Percentiles rank a stretch among this genome's conserved stretches.
Evolutionary conservation across 2,797 vertebrate genomes (phyloP).

Genomic region (Intellagama lesueurii): DNA sequence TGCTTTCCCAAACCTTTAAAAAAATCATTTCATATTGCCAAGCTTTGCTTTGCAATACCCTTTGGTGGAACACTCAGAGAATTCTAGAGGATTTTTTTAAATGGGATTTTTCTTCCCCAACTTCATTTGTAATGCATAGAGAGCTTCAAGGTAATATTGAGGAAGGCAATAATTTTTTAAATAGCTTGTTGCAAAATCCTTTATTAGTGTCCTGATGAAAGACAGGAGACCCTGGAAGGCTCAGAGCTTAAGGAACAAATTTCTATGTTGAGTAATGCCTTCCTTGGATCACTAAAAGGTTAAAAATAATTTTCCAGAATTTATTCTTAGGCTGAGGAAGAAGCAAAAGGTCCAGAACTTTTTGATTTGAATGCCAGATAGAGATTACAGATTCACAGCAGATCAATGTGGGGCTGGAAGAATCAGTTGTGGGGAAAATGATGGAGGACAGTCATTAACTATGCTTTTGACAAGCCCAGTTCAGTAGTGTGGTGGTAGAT

Average conservation of each 20-base stretch:
- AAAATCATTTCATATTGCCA: neutral
- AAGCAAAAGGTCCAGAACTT: no score
- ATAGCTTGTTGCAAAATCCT: neutral
- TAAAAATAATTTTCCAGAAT: no score
- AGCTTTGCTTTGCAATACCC: neutral
- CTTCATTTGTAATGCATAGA: neutral
- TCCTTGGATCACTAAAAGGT: no score
- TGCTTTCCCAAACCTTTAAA: no score
- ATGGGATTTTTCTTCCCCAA: neutral
- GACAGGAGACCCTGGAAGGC: neutral
- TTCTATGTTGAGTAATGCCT: no score
- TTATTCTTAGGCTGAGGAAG: no score
- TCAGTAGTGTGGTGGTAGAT: neutral
- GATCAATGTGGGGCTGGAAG: neutral
- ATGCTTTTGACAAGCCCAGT: neutral
- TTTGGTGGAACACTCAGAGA: neutral
- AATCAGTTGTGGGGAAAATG: neutral
- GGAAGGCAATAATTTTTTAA: neutral
- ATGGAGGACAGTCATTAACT: neutral
- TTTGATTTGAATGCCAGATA: no score
- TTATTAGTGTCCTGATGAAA: neutral
- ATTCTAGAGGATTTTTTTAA: neutral
- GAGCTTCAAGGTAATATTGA: neutral
- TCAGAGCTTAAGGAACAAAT: no score
- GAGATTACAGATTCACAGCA: no score